Evolutionary conservation across 2,113 vertebrate genomes (phyloP), one percentile per base, ranked within the genome.

Genomic region (Micromys minutus): DNA sequence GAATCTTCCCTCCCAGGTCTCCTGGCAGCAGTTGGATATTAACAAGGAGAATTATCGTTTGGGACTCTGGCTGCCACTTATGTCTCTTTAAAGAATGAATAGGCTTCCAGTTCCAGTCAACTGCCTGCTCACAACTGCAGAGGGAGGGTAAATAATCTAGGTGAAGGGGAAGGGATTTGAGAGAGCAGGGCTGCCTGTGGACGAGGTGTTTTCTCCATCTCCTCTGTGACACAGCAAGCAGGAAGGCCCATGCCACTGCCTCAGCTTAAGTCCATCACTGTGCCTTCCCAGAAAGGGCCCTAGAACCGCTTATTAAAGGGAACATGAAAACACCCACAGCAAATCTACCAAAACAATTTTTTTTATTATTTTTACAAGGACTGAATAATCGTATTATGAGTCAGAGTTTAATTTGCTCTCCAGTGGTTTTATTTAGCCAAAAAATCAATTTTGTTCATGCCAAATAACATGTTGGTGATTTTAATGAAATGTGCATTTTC

Each of bases 31-130:
- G 65, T 50, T 75, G 72, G 92, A 57, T 94, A 93, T 96, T 96
- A 97, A 97, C 63, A 91, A 90, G 67, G 93, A 95, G 87, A 97
- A 89, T 91, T 94, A 92, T 97, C 86, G 3, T 57, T 39, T 87
- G 75, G 90, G 52, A 91, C 84, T 94, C 71, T 75, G 95, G 89
- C 63, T 93, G 91, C 90, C 90, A 93, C 88, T 97, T 89, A 77
- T 94, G 95, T 95, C 95, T 91, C 86, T 96, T 93, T 94, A 96
- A 95, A 93, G 90, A 96, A 96, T 92, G 91, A 93, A 81, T 22
- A 97, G 84, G 89, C 83, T 94, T 74, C 90, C 74, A 71, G 26
- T 72, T 74, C 88, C 89, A 2, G 7, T 92, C 83, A 42, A 76
- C 94, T 95, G 52, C 96, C 94, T 76, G 79, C 89, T 90, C 87